Evolutionary conservation across 1,140 invertebrate species (phyloP), one percentile per base, ranked within the genome.

Genomic region (Caenorhabditis tropicalis): DNA sequence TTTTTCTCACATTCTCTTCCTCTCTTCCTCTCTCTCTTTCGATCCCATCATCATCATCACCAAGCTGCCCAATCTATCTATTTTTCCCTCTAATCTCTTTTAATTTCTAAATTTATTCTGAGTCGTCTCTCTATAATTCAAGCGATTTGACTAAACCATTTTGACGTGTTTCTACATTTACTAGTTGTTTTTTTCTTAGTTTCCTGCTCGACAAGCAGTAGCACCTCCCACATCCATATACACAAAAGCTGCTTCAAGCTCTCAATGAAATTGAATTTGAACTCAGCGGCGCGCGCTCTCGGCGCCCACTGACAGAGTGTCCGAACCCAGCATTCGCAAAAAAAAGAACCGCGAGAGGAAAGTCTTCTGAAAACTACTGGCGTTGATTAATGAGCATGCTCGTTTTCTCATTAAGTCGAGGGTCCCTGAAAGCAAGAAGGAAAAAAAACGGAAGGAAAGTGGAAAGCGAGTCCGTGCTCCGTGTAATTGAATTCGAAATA

Each of bases 221-320:
- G 29, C 58, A 10, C 12, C 12, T 43, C 39, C 12, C 12, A 43
- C 5, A 43, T 43, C 39, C 36, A 74, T 36, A 74, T 74, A 43
- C 36, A 74, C 65, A 74, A 74, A 74, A 74, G 36, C 65, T 43
- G 65, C 36, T 74, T 43, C 36, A 74, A 31, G 65, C 65, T 74
- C 65, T 74, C 65, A 74, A 43, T 74, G 65, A 74, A 74, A 74
- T 74, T 74, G 65, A 74, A 74, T 74, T 74, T 74, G 65, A 74
- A 74, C 65, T 74, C 65, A 70, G 31, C 31, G 19, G 33, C 31
- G 16, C 60, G 29, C 60, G 60, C 60, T 70, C 60, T 70, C 16
- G 60, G 60, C 60, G 36, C 60, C 60, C 60, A 24, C 9, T 70
- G 29, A 36, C 31, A 70, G 60, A 70, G 21, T 70, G 60, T 10